phyloP scores from a whole-genome alignment of 2,888 invertebrate species.

The Andrena hattorfiana region DNA sequence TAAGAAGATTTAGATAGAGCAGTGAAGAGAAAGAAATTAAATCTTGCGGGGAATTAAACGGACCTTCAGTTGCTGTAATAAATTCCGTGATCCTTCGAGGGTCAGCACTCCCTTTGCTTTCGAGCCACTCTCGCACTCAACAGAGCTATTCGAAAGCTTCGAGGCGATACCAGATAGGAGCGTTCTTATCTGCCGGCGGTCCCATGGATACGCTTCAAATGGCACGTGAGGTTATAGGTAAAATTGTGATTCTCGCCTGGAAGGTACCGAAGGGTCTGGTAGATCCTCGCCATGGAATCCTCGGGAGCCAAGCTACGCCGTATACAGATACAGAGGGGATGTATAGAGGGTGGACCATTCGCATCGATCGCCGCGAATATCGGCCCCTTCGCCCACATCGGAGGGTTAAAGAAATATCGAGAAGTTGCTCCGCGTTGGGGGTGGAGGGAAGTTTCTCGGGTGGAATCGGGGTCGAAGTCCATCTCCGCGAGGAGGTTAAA shows the following conservation, averaged over 20 bases:
- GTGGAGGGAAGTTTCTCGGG: not conserved
- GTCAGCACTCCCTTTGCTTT: slow-evolving; percentile 3
- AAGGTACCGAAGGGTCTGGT: slow-evolving; percentile 35
- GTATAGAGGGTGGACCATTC: not conserved
- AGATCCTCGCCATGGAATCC: slow-evolving; percentile 35
- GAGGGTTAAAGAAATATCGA: slow-evolving; percentile 2
- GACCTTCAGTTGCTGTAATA: slow-evolving; percentile 17
- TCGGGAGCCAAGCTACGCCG: slow-evolving; percentile 4
- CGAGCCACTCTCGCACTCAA: not conserved
- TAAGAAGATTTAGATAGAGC: too few relatives aligned
- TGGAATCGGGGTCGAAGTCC: not conserved
- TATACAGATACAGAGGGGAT: not conserved
- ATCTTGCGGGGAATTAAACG: slow-evolving; percentile 38
- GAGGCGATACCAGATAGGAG: not conserved
- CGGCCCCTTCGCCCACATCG: slow-evolving; percentile 24
- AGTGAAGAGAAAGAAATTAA: too few relatives aligned
- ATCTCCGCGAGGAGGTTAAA: not conserved
- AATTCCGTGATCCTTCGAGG: slow-evolving; percentile 22
- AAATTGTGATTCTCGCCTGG: slow-evolving; percentile 39
- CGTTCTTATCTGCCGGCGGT: slow-evolving; percentile 40
- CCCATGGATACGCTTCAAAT: slow-evolving; percentile 41
- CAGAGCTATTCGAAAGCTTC: slow-evolving; percentile 17
- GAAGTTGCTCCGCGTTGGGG: not conserved
- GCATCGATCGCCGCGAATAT: slow-evolving; percentile 10
- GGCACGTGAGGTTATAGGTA: slow-evolving; percentile 40